Evolutionary conservation across 2,888 invertebrate genomes (phyloP).

Genomic region (Micoletzkya japonica): DNA sequence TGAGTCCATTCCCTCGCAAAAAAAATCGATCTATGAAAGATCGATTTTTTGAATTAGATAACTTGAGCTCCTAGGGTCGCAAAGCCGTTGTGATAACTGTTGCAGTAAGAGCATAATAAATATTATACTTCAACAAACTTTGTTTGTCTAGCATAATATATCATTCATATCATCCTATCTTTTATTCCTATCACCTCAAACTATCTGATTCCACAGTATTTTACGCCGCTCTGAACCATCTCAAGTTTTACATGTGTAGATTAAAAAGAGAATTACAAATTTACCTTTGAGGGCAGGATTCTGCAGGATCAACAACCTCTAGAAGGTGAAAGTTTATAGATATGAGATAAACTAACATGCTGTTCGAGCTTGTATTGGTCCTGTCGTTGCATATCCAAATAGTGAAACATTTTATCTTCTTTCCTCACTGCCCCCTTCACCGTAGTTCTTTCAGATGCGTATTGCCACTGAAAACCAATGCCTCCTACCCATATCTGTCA

Average conservation of each 20-base stretch:
- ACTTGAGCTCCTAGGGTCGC: too few species aligned
- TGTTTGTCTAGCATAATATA: too few species aligned
- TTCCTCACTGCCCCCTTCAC: constrained; percentile 52
- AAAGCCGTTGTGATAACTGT: too few species aligned
- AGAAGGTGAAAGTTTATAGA: background rate
- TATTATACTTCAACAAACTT: too few species aligned
- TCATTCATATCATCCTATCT: too few species aligned
- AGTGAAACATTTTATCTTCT: constrained; percentile 56
- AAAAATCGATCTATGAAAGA: too few species aligned
- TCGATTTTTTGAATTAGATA: too few species aligned
- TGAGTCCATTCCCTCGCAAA: too few species aligned
- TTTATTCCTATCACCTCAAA: too few species aligned
- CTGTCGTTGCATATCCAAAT: constrained; percentile 57
- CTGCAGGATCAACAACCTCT: background rate
- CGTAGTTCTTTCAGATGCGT: constrained; percentile 49
- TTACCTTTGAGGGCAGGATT: background rate
- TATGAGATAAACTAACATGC: constrained; percentile 39
- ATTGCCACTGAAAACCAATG: constrained; percentile 59
- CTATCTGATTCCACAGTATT: too few species aligned
- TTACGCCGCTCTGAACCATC: background rate
- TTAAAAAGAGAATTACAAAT: background rate
- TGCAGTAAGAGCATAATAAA: too few species aligned
- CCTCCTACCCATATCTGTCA: background rate
- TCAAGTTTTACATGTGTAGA: background rate
- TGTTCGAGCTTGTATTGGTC: constrained; percentile 51